These are phyloP conservation scores for Drosophila repleta DNA, from an alignment of 1,140 invertebrate genomes.

Conservation along the genomic window DNA sequence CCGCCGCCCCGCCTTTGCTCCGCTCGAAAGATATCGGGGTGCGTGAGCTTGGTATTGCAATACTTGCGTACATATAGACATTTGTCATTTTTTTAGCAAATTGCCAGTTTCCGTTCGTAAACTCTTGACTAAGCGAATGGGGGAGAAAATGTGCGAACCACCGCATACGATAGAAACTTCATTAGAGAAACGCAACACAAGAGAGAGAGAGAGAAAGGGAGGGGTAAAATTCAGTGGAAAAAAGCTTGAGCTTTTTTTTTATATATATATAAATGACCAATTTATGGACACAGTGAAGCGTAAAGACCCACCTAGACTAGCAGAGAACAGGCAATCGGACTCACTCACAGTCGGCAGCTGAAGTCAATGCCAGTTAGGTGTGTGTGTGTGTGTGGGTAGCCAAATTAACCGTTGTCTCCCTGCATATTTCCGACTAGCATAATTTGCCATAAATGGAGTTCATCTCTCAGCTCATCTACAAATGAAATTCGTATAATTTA, in stretches of 20 bases:
- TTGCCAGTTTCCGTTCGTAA: constrained; percentile 76
- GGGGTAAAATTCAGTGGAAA: constrained; percentile 64
- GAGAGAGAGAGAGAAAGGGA: background rate
- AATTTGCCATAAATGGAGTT: no score
- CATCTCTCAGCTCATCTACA: no score
- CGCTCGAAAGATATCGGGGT: background rate
- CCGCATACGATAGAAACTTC: constrained; percentile 42
- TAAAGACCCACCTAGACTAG: constrained; percentile 35
- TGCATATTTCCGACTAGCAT: no score
- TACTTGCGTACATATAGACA: constrained; percentile 28
- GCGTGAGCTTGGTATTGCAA: constrained; percentile 22
- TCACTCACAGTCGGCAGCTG: constrained; percentile 2
- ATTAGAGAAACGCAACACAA: constrained; percentile 18
- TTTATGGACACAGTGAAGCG: constrained; percentile 74
- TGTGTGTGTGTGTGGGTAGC: constrained; percentile 31
- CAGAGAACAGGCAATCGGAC: constrained; percentile 22
- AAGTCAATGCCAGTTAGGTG: background rate
- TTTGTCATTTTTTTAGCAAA: constrained; percentile 68
- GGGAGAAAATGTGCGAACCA: constrained; percentile 37
- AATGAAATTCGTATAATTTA: constrained; percentile 16
- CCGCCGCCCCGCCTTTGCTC: background rate
- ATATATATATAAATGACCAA: constrained; percentile 61
- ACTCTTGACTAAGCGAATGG: constrained; percentile 34
- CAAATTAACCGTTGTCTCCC: constrained; percentile 39
- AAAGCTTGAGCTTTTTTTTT: constrained; percentile 56